phyloP scores from a whole-genome alignment of 2,113 vertebrate species.

The Trachemys scripta region DNA sequence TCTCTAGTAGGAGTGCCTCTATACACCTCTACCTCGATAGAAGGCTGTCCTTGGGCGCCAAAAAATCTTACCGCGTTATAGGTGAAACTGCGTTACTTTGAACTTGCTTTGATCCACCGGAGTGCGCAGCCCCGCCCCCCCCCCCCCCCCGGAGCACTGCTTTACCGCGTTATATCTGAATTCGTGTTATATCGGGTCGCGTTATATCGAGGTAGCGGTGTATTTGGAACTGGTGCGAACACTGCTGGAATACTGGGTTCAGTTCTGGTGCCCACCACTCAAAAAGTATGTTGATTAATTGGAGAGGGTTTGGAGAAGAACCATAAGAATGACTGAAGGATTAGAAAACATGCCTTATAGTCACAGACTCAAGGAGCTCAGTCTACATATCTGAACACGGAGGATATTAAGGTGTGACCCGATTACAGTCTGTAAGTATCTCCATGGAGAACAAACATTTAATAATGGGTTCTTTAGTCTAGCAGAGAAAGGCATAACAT shows the following conservation, averaged over 20 bases:
- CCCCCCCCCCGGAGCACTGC: too few species aligned
- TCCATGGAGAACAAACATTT: not conserved
- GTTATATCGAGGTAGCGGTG: too few species aligned
- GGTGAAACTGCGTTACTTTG: too few species aligned
- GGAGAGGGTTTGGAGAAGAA: not conserved
- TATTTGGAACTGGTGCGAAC: not conserved
- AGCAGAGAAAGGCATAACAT: not conserved
- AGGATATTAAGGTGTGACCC: not conserved
- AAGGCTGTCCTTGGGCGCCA: too few species aligned
- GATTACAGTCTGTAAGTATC: not conserved
- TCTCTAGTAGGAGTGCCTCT: not conserved
- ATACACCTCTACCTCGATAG: not conserved
- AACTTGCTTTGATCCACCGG: too few species aligned
- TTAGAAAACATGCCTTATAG: not conserved
- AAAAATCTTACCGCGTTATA: too few species aligned
- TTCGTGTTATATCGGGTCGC: too few species aligned
- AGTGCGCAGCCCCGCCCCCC: too few species aligned
- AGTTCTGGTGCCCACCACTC: not conserved
- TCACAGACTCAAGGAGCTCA: not conserved
- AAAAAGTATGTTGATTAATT: not conserved
- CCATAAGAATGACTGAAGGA: not conserved
- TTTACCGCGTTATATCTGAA: too few species aligned
- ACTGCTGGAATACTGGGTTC: not conserved
- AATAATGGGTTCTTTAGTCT: not conserved
- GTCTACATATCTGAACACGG: not conserved